Percentiles rank a stretch among this genome's conserved stretches.
Conservation (phyloP, 92 coral and sea anemone genomes). For the Virgularia gustaviana region DNA sequence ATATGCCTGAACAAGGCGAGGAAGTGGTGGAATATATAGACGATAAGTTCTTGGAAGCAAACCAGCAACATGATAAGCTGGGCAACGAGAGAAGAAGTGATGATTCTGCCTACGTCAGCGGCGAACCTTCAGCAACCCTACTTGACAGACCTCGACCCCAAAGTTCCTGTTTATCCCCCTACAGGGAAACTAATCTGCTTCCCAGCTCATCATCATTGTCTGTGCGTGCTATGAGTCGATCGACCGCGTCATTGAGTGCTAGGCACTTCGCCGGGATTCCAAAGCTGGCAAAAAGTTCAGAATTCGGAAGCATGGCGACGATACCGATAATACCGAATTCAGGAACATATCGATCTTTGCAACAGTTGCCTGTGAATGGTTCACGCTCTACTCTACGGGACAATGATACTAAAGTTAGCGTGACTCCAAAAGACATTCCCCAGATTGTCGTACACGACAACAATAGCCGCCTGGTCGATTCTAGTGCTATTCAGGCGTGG, state of each 20-base stretch:
- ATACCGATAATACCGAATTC: constrained; percentile 35
- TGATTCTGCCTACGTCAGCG: constrained; percentile 35
- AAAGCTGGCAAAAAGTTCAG: constrained; percentile 28
- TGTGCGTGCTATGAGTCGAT: constrained; percentile 21
- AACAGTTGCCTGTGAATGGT: constrained; percentile 14
- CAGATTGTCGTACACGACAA: too few species aligned
- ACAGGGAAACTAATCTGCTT: constrained; percentile 3
- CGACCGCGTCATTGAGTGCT: constrained; percentile 19
- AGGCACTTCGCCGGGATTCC: constrained; percentile 11
- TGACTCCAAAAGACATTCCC: too few species aligned
- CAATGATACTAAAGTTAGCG: too few species aligned
- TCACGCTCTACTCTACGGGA: constrained; percentile 7
- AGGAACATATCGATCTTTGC: constrained; percentile 29
- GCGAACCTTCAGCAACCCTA: constrained; percentile 12
- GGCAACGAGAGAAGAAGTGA: constrained; percentile 16
- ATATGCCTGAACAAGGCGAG: constrained; percentile 77
- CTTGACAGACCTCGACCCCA: constrained; percentile 15
- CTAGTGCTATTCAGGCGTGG: too few species aligned
- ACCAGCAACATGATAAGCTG: neutral
- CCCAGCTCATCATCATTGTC: constrained; percentile 24
- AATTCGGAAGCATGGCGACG: constrained; percentile 35
- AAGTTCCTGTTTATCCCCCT: constrained; percentile 19
- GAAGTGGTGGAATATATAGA: constrained; percentile 24
- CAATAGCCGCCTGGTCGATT: too few species aligned
- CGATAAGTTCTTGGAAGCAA: neutral